Evolutionary conservation across 2,797 vertebrate genomes (phyloP), one percentile per base, ranked within the genome.

Genomic region (Periophthalmus magnuspinnatus): DNA sequence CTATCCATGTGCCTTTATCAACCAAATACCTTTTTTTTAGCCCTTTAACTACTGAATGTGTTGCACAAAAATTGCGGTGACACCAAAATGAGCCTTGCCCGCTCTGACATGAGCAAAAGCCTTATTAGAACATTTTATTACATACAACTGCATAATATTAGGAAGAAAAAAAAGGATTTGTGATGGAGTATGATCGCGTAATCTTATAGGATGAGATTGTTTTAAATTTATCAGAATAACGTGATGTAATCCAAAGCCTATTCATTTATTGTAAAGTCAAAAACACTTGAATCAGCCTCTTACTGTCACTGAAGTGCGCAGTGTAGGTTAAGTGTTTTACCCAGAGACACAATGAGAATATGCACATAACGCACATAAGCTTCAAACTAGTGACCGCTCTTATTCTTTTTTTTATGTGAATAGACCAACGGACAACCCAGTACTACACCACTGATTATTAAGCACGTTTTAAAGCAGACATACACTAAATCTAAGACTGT

Each of bases 1-100:
- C 0, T 38, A 19, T 65, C 5, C 32, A 24, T 34, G 48, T 55
- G 32, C 48, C 19, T 21, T 54, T 66, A 50, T 52, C 19, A 65
- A 52, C 28, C 60, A 41, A 36, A 62, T 19, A 38, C 36, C 8
- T 60, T 36, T 38, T 22, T 8, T 38, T 22, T 8, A 3, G 11
- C 66, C 38, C 5, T 14, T 55, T 61, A 5, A 21, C 28, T 21
- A 64, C 66, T 57, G 17, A 48, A 58, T 14, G 17, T 9, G 17
- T 48, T 66, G 32, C 32, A 59, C 57, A n/a, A 9, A 56, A 56
- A 13, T 47, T 62, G 5, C 47, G 69, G 56, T 55, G 22, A 63
- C 34, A 57, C 68, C 33, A 65, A 5, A 0, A 6, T 21, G 5
- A 55, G 17, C 48, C 47, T 71, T 41, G 9, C 38, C 10, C 13